Conservation (phyloP, 2,888 invertebrate species). For the Scaptomyza caliginosa region DNA sequence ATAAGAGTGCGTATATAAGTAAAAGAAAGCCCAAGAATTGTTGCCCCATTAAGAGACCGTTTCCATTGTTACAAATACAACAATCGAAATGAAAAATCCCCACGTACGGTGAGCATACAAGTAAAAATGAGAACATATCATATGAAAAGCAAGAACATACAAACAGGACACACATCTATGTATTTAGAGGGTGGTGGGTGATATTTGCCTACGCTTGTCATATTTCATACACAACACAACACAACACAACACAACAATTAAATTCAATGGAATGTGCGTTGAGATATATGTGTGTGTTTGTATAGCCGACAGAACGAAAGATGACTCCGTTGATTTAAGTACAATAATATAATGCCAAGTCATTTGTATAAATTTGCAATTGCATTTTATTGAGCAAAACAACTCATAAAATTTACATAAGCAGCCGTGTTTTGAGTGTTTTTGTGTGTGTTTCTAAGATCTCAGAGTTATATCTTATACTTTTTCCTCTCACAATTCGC, state of each 20-base stretch:
- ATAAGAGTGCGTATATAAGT: conserved; percentile 24
- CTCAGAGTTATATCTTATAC: neutral
- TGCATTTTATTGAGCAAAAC: conserved; percentile 68
- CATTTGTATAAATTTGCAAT: conserved; percentile 75
- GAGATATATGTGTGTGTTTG: conserved; percentile 18
- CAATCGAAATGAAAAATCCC: conserved; percentile 68
- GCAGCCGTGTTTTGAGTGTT: neutral
- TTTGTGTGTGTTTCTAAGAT: neutral
- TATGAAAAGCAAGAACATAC: conserved; percentile 39
- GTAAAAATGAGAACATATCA: conserved; percentile 57
- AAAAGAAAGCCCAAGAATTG: conserved; percentile 43
- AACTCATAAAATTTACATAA: conserved; percentile 64
- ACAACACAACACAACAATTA: conserved; percentile 58
- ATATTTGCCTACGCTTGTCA: conserved; percentile 64
- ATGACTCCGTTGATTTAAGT: conserved; percentile 46
- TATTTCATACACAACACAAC: conserved; percentile 60
- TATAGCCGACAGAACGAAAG: conserved; percentile 18
- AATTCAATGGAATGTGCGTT: conserved; percentile 61
- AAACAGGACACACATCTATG: conserved; percentile 1
- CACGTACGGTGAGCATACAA: conserved; percentile 50
- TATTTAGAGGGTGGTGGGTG: conserved; percentile 2
- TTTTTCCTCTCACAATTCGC: neutral
- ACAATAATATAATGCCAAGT: conserved; percentile 65
- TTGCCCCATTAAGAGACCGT: conserved; percentile 45
- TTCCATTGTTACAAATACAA: conserved; percentile 58